A percentile compares a stretch with the other conserved stretches of the same genome.
phyloP scores from a whole-genome alignment of 2,797 vertebrate genomes.

The Tinamus major region DNA sequence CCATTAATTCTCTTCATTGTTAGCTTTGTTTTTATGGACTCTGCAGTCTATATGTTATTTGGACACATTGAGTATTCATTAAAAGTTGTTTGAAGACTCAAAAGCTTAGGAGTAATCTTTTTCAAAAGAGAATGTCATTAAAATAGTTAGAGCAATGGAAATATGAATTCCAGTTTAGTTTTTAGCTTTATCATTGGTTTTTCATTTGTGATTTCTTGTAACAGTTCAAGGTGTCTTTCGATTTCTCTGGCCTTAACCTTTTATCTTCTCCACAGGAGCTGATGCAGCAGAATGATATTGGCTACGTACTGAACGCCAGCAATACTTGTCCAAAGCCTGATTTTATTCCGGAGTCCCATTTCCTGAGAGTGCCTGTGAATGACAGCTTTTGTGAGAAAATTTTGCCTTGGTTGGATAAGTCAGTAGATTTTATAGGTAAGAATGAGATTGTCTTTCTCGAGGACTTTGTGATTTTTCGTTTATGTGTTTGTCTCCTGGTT shows the following conservation, averaged over 20 bases:
- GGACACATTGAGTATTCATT: not conserved
- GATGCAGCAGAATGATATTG: conserved; percentile 95
- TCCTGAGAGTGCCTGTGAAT: conserved; percentile 94
- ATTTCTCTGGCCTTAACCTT: not conserved
- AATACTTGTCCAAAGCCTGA: conserved; percentile 96
- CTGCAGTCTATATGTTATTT: not conserved
- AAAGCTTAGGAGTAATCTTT: not conserved
- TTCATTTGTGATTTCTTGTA: not conserved
- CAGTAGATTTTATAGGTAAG: conserved; percentile 96
- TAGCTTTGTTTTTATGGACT: not conserved
- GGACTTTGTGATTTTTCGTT: not conserved
- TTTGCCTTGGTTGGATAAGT: conserved; percentile 94
- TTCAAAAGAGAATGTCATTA: not conserved
- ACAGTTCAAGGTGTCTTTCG: not conserved
- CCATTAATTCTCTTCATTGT: not conserved
- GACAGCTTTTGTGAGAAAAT: conserved; percentile 99
- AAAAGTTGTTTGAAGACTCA: not conserved
- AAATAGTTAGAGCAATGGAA: not conserved
- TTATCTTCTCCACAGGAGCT: conserved; percentile 83
- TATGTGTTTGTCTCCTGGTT: not conserved
- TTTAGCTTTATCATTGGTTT: not conserved
- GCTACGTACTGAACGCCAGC: conserved; percentile 93
- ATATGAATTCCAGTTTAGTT: not conserved
- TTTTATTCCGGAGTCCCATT: conserved; percentile 93
- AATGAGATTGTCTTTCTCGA: not conserved